These are phyloP conservation scores for Drosophila suzukii DNA, from an alignment of 1,140 invertebrate genomes.

Conservation along the genomic window DNA sequence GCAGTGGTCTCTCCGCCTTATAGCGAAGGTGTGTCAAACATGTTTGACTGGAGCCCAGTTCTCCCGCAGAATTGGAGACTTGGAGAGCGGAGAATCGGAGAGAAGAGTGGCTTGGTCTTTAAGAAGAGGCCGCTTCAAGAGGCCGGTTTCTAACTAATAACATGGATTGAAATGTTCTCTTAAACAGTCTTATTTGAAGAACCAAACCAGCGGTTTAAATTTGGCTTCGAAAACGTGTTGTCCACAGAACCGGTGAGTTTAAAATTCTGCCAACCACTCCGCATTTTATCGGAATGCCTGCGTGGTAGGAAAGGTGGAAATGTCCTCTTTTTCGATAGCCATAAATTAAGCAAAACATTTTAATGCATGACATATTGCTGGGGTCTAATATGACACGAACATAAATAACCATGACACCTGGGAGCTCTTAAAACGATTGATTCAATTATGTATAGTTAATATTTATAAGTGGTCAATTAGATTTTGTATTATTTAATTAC, in stretches of 20 bases:
- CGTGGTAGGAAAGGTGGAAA: constrained; percentile 14
- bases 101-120: constrained; percentile 9
- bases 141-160: constrained; percentile 34
- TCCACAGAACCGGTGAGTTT: constrained; percentile 33
- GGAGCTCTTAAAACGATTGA: neutral
- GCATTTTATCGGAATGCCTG: constrained; percentile 13
- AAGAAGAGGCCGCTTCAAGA: constrained; percentile 2
- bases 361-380: neutral
- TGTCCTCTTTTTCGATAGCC: constrained; percentile 20
- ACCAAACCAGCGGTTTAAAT: constrained; percentile 15
- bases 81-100: constrained; percentile 18
- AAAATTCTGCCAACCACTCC: constrained; percentile 29
- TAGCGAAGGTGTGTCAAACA: constrained; percentile 42
- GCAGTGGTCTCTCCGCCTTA: neutral
- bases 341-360: constrained; percentile 24
- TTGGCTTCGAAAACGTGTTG: constrained; percentile 35
- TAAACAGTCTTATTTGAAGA: constrained; percentile 24
- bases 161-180: constrained; percentile 27
- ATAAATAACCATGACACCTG: neutral
- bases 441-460: neutral
- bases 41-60: constrained; percentile 40
- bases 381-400: neutral
- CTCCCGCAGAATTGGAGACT: constrained; percentile 13
- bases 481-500: neutral
- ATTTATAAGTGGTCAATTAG: neutral